Conservation (phyloP, 2,888 invertebrate species). For the Nycteola revayana region DNA sequence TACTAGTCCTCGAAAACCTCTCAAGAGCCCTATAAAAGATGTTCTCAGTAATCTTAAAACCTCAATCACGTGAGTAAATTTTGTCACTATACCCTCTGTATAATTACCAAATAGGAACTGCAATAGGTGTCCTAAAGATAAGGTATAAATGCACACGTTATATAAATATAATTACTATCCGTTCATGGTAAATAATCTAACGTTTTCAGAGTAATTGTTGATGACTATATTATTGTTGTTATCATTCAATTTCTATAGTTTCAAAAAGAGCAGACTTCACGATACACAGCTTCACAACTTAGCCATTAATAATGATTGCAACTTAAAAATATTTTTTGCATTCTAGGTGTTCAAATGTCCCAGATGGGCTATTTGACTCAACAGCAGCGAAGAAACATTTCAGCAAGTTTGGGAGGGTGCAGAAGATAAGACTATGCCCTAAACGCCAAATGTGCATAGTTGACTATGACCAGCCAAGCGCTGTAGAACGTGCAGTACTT, state of each 20-base stretch:
- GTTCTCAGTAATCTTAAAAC: constrained; percentile 54
- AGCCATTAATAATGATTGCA: too few relatives aligned
- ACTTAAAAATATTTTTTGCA: background rate
- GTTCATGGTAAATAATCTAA: too few relatives aligned
- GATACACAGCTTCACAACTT: background rate
- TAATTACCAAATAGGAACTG: too few relatives aligned
- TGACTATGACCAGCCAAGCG: constrained; percentile 84
- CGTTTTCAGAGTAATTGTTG: too few relatives aligned
- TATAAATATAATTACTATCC: too few relatives aligned
- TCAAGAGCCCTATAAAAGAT: constrained; percentile 53
- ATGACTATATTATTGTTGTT: too few relatives aligned
- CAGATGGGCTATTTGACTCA: constrained; percentile 83
- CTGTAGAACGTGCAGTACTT: constrained; percentile 81
- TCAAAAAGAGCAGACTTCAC: too few relatives aligned
- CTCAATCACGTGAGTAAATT: constrained; percentile 65
- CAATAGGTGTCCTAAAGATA: too few relatives aligned
- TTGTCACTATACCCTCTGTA: too few relatives aligned
- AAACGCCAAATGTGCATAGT: constrained; percentile 85
- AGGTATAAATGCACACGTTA: too few relatives aligned
- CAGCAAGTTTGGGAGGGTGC: constrained; percentile 86
- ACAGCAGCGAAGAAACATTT: constrained; percentile 85
- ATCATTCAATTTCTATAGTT: too few relatives aligned
- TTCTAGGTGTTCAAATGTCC: constrained; percentile 84
- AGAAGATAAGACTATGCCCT: constrained; percentile 84
- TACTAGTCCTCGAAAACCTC: constrained; percentile 51